Conservation (phyloP, 2,797 vertebrate genomes). For the Pteropus rufus region DNA sequence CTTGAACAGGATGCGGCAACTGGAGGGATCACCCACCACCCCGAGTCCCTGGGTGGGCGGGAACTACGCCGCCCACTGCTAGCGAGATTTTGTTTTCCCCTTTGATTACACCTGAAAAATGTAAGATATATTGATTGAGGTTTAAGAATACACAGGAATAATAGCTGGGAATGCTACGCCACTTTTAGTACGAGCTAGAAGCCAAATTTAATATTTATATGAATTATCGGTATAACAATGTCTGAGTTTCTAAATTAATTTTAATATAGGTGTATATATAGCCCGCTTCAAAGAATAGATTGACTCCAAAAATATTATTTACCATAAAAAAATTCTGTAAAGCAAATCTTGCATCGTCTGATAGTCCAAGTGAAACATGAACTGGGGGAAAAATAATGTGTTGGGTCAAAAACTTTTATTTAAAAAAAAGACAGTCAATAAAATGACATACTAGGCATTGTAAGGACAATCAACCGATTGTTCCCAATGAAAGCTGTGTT, state of each 20-base stretch:
- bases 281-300: neutral
- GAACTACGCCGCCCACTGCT: neutral
- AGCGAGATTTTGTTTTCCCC: neutral
- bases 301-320: neutral
- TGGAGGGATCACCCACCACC: neutral
- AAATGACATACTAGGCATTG: neutral
- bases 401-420: neutral
- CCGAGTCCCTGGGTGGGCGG: neutral
- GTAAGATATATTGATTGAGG: neutral
- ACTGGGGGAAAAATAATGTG: neutral
- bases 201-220: neutral
- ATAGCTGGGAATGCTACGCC: neutral
- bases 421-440: neutral
- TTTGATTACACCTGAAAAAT: neutral
- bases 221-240: neutral
- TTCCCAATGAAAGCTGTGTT: neutral
- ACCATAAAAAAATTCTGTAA: slow-evolving; percentile 27
- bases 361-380: slow-evolving; percentile 22
- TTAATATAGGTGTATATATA: neutral
- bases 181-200: neutral
- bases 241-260: slow-evolving; percentile 8
- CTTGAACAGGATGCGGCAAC: neutral
- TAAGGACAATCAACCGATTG: fast-evolving
- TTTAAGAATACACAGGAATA: neutral
- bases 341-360: neutral